Conservation (phyloP, 2,888 invertebrate species). For the Mycogona germanica region DNA sequence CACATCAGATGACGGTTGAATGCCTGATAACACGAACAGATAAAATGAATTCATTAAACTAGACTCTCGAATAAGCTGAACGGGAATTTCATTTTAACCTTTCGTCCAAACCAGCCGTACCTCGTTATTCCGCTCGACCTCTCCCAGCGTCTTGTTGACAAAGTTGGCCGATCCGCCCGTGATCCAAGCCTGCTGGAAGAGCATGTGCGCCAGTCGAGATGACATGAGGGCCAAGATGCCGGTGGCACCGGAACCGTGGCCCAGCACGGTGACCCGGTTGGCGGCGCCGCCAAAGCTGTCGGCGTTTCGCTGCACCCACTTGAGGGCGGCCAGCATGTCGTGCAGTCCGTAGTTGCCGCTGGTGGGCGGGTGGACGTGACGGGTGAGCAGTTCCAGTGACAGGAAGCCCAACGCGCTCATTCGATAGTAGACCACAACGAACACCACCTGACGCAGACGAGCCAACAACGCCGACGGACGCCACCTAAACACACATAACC, state of each 20-base stretch:
- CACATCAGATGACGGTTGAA: slow-evolving; percentile 22
- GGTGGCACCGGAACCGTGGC: slow-evolving; percentile 75
- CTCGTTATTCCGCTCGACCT: slow-evolving; percentile 20
- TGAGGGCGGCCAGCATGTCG: slow-evolving; percentile 59
- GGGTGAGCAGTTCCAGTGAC: slow-evolving; percentile 48
- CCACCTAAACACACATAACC: slow-evolving; percentile 27
- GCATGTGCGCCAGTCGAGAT: slow-evolving; percentile 41
- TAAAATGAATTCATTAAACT: neutral
- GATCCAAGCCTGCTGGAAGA: slow-evolving; percentile 67
- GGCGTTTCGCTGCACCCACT: slow-evolving; percentile 71
- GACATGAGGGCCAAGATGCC: slow-evolving; percentile 61
- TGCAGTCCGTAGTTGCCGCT: slow-evolving; percentile 79
- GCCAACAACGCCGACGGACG: slow-evolving; percentile 65
- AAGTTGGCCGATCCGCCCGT: slow-evolving; percentile 25
- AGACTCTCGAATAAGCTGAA: neutral
- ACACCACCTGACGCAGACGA: slow-evolving; percentile 62
- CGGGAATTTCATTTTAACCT: no score
- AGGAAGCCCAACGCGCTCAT: slow-evolving; percentile 59
- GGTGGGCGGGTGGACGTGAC: slow-evolving; percentile 53
- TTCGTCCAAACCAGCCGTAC: no score
- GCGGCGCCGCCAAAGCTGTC: slow-evolving; percentile 63
- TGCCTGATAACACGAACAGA: no score
- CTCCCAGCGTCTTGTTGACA: slow-evolving; percentile 26
- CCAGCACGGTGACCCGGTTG: slow-evolving; percentile 62
- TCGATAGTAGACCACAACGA: slow-evolving; percentile 77